These are phyloP conservation scores for Pristionchus entomophagus DNA, from an alignment of 2,888 invertebrate species.

Conservation along the genomic window DNA sequence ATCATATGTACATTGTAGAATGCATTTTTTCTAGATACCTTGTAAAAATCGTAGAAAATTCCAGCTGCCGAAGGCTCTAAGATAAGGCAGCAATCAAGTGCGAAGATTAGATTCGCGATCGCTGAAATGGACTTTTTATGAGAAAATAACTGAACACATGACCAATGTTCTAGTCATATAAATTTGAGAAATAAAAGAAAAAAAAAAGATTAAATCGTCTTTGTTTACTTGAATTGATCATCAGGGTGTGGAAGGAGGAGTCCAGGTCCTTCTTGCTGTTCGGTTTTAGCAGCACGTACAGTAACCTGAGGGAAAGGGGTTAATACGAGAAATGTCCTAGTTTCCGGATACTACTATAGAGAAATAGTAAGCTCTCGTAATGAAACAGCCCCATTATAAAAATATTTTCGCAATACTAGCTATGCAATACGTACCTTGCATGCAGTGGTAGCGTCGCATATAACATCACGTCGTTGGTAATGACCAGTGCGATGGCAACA, in stretches of 20 bases:
- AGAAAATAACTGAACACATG: no score
- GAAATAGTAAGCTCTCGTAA: no score
- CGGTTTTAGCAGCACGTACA: not conserved
- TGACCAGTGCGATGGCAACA: not conserved
- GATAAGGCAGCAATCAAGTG: no score
- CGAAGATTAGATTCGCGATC: no score
- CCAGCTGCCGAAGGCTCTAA: no score
- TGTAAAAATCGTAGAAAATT: no score
- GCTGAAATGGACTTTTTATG: no score
- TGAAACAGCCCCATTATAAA: not conserved
- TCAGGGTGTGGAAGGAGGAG: constrained; percentile 6
- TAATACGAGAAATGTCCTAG: not conserved
- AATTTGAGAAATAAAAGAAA: no score
- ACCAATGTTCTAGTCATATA: no score
- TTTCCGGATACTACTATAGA: not conserved
- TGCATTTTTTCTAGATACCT: no score
- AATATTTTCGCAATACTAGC: not conserved
- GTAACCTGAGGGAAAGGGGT: not conserved
- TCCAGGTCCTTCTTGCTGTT: not conserved
- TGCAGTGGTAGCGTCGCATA: constrained; percentile 27
- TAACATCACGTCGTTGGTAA: not conserved
- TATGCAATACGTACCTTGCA: constrained; percentile 2
- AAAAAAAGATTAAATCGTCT: no score
- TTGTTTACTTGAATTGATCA: constrained; percentile 28
- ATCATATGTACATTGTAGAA: no score